Evolutionary conservation across 2,797 vertebrate species (phyloP).

Genomic region (Petrocephalus sullivani): DNA sequence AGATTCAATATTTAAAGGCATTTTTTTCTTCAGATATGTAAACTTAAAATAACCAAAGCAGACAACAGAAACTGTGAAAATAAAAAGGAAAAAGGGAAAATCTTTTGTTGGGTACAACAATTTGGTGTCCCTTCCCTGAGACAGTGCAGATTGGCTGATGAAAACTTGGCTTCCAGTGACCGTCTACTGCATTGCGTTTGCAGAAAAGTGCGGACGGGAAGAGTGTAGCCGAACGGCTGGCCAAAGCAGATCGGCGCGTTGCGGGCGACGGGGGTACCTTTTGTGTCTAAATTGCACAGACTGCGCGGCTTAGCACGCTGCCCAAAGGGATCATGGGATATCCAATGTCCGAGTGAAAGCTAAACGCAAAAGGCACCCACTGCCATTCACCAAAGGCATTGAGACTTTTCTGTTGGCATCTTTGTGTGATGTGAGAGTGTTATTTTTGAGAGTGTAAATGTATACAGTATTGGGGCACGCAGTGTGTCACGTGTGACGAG

Average conservation of each 20-base stretch:
- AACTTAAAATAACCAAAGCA: constrained; percentile 19
- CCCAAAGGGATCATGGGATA: constrained; percentile 11
- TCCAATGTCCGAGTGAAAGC: not conserved
- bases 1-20: constrained; percentile 5
- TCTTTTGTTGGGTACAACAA: not conserved
- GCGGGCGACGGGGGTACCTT: constrained; percentile 4
- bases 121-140: constrained; percentile 2
- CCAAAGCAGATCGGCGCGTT: constrained; percentile 1
- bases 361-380: not conserved
- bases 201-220: constrained; percentile 15
- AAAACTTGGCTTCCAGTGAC: constrained; percentile 10
- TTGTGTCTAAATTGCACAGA: constrained; percentile 8
- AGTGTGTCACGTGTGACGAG: not conserved
- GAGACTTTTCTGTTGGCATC: not conserved
- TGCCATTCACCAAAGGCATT: not conserved
- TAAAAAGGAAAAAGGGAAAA: not conserved
- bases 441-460: not conserved
- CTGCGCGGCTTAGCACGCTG: not conserved
- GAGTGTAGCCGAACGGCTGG: constrained; percentile 13
- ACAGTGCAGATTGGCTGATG: constrained; percentile 12
- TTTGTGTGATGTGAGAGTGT: not conserved
- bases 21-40: constrained; percentile 12
- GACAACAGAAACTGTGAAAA: constrained; percentile 17
- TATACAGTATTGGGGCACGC: not conserved
- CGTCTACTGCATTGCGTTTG: not conserved